Percentiles rank a stretch among this genome's conserved stretches.
Evolutionary conservation across 2,888 invertebrate species (phyloP).

Genomic region (Chelonus formosanus): DNA sequence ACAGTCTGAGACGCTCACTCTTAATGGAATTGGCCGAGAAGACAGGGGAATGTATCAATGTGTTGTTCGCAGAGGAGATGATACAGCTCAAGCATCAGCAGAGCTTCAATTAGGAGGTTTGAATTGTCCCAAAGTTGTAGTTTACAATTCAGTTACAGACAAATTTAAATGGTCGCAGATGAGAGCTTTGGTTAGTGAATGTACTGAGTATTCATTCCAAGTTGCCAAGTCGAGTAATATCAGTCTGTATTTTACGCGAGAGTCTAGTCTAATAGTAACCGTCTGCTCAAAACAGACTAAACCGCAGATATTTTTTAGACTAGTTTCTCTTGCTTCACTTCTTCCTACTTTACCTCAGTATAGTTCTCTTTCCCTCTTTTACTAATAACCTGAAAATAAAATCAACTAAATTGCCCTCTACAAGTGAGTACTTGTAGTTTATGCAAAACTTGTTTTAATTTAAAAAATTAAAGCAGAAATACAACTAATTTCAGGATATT

Average conservation of each 20-base stretch:
- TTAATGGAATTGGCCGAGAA: slow-evolving; percentile 75
- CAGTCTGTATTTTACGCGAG: slow-evolving; percentile 17
- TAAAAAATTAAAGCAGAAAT: too few relatives aligned
- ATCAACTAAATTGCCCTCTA: not conserved
- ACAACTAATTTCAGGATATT: too few relatives aligned
- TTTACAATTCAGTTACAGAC: not conserved
- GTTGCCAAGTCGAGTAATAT: slow-evolving; percentile 30
- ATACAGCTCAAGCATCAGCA: slow-evolving; percentile 79
- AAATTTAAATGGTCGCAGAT: slow-evolving; percentile 4
- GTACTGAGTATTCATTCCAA: not conserved
- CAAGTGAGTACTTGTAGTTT: not conserved
- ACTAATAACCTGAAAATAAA: not conserved
- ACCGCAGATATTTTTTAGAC: slow-evolving; percentile 30
- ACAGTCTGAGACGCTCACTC: slow-evolving; percentile 72
- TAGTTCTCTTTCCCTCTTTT: not conserved
- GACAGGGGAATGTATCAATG: slow-evolving; percentile 83
- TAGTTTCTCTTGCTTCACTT: slow-evolving; percentile 17
- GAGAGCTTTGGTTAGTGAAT: not conserved
- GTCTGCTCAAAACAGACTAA: slow-evolving; percentile 26
- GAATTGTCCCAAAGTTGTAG: not conserved
- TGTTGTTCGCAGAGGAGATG: slow-evolving; percentile 75
- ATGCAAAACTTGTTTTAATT: too few relatives aligned
- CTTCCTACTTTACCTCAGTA: not conserved
- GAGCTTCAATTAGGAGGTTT: slow-evolving; percentile 77
- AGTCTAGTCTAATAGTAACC: slow-evolving; percentile 22